phyloP scores from a whole-genome alignment of 2,888 invertebrate genomes.

The Pollenia griseotomentosa region DNA sequence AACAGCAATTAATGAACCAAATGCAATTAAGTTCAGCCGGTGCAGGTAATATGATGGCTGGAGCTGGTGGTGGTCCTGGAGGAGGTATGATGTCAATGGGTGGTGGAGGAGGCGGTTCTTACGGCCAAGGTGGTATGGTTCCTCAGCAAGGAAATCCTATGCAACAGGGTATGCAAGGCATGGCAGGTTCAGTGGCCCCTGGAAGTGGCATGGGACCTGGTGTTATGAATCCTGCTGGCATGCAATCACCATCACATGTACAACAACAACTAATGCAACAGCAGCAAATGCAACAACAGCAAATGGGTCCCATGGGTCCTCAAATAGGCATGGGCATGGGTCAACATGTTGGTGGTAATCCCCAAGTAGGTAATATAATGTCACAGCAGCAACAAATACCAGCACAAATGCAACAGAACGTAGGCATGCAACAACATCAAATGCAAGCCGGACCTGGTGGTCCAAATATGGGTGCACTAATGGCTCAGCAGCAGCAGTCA shows the following conservation, averaged over 20 bases:
- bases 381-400: conserved; percentile 79
- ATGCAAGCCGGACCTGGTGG: conserved; percentile 54
- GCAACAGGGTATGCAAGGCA: conserved; percentile 67
- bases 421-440: conserved; percentile 75
- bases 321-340: conserved; percentile 63
- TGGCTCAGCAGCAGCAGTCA: conserved; percentile 63
- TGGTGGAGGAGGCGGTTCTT: conserved; percentile 53
- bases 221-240: conserved; percentile 75
- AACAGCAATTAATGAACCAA: conserved; percentile 77
- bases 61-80: conserved; percentile 52
- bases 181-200: conserved; percentile 46
- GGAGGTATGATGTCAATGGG: conserved; percentile 71
- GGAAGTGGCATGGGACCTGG: conserved; percentile 73
- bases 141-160: conserved; percentile 68
- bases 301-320: conserved; percentile 59
- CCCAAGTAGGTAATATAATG: conserved; percentile 74
- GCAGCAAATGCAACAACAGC: conserved; percentile 76
- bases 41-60: conserved; percentile 61
- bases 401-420: conserved; percentile 65
- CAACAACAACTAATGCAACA: conserved; percentile 75
- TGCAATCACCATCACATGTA: conserved; percentile 74
- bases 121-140: conserved; percentile 61
- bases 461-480: conserved; percentile 51
- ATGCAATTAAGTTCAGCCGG: conserved; percentile 73
- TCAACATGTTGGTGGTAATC: conserved; percentile 58